These are phyloP conservation scores for Tyto alba DNA, from an alignment of 2,113 vertebrate species.

Conservation along the genomic window DNA sequence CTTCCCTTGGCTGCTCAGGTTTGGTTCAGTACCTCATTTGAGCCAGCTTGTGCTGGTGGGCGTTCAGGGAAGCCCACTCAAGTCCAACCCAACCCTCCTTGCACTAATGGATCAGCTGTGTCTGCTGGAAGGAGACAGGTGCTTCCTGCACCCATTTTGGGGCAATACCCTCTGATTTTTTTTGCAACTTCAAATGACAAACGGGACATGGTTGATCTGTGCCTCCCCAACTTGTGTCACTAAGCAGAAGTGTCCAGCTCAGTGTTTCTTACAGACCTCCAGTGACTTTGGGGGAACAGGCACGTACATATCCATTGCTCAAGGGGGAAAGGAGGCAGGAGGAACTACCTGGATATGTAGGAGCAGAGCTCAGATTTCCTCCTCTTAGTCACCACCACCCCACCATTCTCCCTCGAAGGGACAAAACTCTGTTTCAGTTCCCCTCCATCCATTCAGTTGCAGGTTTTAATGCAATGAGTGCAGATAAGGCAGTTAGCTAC, in stretches of 20 bases:
- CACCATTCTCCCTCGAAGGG: not conserved
- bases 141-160: not conserved
- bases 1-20: not conserved
- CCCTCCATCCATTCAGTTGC: not conserved
- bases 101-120: not conserved
- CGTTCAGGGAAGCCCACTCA: not conserved
- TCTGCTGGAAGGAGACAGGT: accelerated
- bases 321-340: not conserved
- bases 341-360: not conserved
- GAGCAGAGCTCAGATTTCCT: not conserved
- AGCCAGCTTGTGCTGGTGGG: not conserved
- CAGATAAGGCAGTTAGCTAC: not conserved
- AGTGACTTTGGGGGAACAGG: accelerated
- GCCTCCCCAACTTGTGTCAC: not conserved
- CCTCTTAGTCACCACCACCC: not conserved
- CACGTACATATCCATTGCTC: not conserved
- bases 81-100: not conserved
- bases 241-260: not conserved
- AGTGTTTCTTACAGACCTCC: not conserved
- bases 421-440: not conserved
- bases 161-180: not conserved
- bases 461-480: accelerated
- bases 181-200: not conserved
- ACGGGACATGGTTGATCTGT: not conserved
- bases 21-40: not conserved